Conservation (phyloP, 2,797 vertebrate species). For the Sarcophilus harrisii region DNA sequence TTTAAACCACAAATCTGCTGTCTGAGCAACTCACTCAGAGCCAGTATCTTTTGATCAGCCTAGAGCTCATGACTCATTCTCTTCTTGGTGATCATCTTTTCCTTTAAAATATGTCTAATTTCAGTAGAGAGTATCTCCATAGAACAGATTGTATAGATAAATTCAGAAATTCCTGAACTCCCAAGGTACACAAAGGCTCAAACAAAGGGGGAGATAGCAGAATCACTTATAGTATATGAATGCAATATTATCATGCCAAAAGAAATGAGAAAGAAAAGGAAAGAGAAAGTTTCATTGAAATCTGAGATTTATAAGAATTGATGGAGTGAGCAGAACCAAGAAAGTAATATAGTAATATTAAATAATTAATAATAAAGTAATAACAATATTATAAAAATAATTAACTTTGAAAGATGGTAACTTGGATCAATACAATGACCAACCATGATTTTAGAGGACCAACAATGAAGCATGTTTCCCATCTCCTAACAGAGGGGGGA, state of each 20-base stretch:
- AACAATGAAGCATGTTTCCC: not conserved
- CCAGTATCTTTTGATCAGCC: not conserved
- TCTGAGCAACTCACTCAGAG: not conserved
- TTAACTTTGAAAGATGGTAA: not conserved
- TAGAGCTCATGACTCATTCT: not conserved
- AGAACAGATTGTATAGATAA: not conserved
- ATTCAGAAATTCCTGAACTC: not conserved
- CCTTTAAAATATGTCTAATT: not conserved
- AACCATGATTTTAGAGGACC: not conserved
- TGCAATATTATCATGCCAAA: not conserved
- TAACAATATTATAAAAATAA: not conserved
- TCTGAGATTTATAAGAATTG: not conserved
- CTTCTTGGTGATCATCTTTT: not conserved
- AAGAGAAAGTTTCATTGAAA: not conserved
- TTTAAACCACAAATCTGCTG: not conserved
- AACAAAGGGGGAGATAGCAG: not conserved
- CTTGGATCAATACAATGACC: not conserved
- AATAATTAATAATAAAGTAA: no score
- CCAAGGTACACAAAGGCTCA: not conserved
- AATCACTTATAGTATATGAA: not conserved
- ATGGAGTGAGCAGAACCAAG: not conserved
- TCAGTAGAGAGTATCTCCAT: not conserved
- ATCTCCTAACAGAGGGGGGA: not conserved
- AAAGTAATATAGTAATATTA: not conserved
- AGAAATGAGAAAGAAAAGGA: not conserved